These are phyloP conservation scores for Ormyrus nitidulus DNA, from an alignment of 2,888 invertebrate species.

Conservation along the genomic window DNA sequence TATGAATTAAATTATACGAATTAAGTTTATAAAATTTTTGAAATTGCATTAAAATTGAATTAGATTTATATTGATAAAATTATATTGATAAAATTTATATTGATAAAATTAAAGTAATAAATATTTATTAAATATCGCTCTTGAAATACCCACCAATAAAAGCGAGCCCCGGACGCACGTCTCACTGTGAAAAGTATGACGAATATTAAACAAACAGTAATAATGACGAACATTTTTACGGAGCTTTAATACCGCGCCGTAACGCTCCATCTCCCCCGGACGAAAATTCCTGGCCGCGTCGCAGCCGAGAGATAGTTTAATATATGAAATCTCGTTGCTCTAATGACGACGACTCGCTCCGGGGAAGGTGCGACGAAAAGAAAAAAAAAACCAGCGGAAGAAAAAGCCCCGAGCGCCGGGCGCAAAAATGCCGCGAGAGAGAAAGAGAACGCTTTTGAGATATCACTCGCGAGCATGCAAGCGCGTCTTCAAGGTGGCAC, in stretches of 20 bases:
- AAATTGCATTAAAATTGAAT: no score
- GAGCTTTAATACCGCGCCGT: slow-evolving; percentile 14
- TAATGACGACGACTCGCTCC: slow-evolving; percentile 56
- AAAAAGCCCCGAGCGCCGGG: background rate
- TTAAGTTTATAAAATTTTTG: no score
- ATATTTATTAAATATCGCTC: no score
- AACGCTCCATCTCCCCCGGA: background rate
- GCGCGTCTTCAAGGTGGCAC: slow-evolving; percentile 10
- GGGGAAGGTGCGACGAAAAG: slow-evolving; percentile 6
- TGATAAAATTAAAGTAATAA: no score
- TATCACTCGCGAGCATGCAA: background rate
- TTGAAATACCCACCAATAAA: no score
- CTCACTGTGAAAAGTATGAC: background rate
- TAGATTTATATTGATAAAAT: no score
- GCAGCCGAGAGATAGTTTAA: slow-evolving; percentile 43
- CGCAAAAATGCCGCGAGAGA: background rate
- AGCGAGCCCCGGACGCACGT: no score
- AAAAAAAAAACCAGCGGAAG: slow-evolving; percentile 3
- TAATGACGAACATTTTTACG: slow-evolving; percentile 29
- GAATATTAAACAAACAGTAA: slow-evolving; percentile 34
- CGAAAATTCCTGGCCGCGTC: slow-evolving; percentile 17
- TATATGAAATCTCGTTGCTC: slow-evolving; percentile 59
- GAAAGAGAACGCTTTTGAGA: slow-evolving; percentile 10
- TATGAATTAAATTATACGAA: no score
- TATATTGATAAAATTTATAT: no score